Evolutionary conservation across 53 echinoderm and acorn worm species (phyloP).

Genomic region (Stichopus horrens): DNA sequence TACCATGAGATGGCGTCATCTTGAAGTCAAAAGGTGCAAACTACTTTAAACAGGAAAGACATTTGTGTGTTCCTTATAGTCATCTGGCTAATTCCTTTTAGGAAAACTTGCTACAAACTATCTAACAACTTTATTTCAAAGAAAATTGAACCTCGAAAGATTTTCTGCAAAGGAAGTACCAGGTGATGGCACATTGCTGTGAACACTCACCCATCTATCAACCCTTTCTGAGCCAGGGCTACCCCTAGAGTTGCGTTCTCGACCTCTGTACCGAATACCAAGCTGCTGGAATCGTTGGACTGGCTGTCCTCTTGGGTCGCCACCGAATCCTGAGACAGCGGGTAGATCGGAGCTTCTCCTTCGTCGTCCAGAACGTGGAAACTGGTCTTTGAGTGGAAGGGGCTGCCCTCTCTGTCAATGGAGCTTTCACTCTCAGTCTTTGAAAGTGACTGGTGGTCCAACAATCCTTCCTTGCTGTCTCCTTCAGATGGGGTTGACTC

Average conservation of each 20-base stretch:
- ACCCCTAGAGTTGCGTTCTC: slow-evolving; percentile 92
- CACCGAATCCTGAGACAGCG: slow-evolving; percentile 63
- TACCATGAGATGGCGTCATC: no score
- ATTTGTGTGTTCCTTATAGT: no score
- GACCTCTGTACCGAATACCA: slow-evolving; percentile 82
- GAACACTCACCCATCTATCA: slow-evolving; percentile 67
- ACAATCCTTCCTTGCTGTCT: slow-evolving; percentile 2
- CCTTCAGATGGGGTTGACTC: slow-evolving; percentile 8
- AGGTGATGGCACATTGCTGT: background rate
- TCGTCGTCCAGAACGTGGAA: slow-evolving; percentile 81
- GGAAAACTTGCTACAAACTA: no score
- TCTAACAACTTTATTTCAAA: no score
- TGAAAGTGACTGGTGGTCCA: slow-evolving; percentile 11
- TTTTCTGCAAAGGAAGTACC: background rate
- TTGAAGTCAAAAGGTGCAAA: no score
- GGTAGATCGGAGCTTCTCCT: slow-evolving; percentile 72
- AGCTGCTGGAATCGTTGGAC: slow-evolving; percentile 90
- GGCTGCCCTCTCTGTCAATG: slow-evolving; percentile 57
- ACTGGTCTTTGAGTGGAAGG: slow-evolving; percentile 61
- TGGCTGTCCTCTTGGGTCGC: slow-evolving; percentile 75
- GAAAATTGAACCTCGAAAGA: no score
- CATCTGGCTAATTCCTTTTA: no score
- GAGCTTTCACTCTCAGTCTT: slow-evolving; percentile 59
- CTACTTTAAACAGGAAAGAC: no score
- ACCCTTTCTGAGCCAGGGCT: slow-evolving; percentile 86